These are phyloP conservation scores for Netelia inedita DNA, from an alignment of 2,888 invertebrate species.

Conservation along the genomic window DNA sequence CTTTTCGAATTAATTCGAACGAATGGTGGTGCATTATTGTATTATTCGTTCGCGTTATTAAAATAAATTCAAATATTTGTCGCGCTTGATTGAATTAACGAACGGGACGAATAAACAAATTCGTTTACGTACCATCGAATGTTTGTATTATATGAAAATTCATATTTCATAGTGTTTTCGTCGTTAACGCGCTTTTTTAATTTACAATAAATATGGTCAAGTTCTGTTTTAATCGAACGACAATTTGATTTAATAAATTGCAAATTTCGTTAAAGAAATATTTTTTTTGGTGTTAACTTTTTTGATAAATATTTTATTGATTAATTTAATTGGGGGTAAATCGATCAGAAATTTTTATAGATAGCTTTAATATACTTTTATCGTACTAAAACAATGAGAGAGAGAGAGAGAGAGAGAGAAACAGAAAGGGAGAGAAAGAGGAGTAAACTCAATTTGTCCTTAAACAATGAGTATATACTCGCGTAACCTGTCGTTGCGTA, in stretches of 20 bases:
- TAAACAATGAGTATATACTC: slow-evolving; percentile 82
- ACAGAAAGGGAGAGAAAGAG: slow-evolving; percentile 1
- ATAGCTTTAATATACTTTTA: slow-evolving; percentile 6
- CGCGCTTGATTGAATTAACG: no score
- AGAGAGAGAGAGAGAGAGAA: not conserved
- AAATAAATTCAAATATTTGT: no score
- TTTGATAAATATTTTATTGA: not conserved
- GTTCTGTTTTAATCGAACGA: not conserved
- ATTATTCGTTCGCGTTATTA: no score
- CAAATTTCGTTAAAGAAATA: no score
- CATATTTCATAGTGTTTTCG: no score
- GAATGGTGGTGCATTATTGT: no score
- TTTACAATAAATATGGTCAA: no score
- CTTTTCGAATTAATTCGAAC: not conserved
- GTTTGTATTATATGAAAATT: no score
- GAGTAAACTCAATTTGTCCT: slow-evolving; percentile 77
- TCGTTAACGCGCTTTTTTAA: no score
- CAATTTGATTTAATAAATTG: not conserved
- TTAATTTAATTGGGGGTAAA: not conserved
- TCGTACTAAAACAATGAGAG: not conserved
- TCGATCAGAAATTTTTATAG: not conserved
- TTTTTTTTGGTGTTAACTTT: no score
- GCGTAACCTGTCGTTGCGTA: slow-evolving; percentile 81
- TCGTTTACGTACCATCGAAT: no score
- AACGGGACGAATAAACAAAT: no score